Base-by-base conservation (phyloP, 1,140 invertebrate genomes). In the Leptoteleia sp. region DNA sequence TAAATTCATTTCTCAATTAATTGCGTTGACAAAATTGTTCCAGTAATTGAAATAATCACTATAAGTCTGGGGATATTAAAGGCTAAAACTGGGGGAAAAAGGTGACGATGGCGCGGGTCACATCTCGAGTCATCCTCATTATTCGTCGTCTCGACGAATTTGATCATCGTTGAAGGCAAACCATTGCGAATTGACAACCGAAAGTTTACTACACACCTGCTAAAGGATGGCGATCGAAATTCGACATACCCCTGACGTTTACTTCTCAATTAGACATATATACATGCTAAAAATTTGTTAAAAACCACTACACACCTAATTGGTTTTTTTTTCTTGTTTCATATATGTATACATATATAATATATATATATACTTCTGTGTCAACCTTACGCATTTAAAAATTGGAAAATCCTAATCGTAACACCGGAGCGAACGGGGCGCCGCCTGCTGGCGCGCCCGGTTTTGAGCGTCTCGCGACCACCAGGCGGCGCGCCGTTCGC, bases 221-320 rank as follows among this genome's bases (percentile, higher is more conserved):
- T 5, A 73, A 75, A 70, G 71, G 35, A 75, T 79, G 43, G 54
- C 68, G 62, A 55, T 64, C 55, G 59, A 64, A 76, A 43, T 68
- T 76, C 62, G 43, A 65, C 47, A 50, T 40, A 3, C 55, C 38
- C 47, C 45, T 54, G 59, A 70, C 70, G 33, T 71, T 29, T 55
- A 43, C 57, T 61, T 76, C 75, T 82, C 70, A 88, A 87, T 87
- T 87, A 67, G 84, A 87, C 86, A 88, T 88, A 88, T 88, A 85
- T 88, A 88, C 86, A 88, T 67, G 78, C 84, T 87, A 87, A 82
- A 82, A 87, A 85, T 85, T 88, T 84, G 79, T 83, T 86, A 84
- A 80, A 86, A 88, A 86, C 83, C 86, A 86, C 84, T 87, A 85
- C 85, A 87, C 86, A 87, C 68, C 82, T 88, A 87, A 84, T 82